Percentiles rank a stretch among this genome's conserved stretches.
Evolutionary conservation across 2,888 invertebrate genomes (phyloP).

Genomic region (Muschampia plurimacula): DNA sequence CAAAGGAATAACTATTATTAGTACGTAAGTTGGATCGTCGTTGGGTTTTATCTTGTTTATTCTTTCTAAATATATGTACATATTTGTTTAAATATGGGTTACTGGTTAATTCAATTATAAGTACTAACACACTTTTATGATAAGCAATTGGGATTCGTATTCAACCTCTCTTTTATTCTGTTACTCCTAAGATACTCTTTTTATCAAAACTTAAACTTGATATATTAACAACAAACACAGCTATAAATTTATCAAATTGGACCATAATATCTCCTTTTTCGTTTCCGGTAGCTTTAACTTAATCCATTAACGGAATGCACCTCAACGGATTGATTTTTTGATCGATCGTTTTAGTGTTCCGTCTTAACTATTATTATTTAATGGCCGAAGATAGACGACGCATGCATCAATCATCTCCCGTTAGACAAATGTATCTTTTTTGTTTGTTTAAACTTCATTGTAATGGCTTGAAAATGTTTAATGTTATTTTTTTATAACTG

Average conservation of each 20-base stretch:
- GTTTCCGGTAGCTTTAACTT: conserved; percentile 76
- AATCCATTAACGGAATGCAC: conserved; percentile 76
- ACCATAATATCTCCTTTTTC: conserved; percentile 54
- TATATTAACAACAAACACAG: conserved; percentile 43
- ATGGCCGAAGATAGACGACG: conserved; percentile 75
- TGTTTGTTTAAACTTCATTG: conserved; percentile 48
- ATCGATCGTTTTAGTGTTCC: conserved; percentile 74
- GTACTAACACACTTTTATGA: no score
- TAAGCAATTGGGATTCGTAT: neutral
- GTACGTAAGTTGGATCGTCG: no score
- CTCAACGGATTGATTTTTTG: conserved; percentile 79
- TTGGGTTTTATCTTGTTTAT: no score
- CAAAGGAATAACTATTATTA: no score
- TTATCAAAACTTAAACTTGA: conserved; percentile 10
- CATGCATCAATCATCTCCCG: conserved; percentile 78
- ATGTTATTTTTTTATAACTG: conserved; percentile 19
- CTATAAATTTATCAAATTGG: conserved; percentile 49
- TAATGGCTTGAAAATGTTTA: conserved; percentile 34
- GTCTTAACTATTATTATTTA: conserved; percentile 83
- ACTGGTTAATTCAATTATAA: no score
- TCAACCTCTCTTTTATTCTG: neutral
- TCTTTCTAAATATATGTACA: no score
- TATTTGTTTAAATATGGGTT: no score
- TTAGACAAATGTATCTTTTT: conserved; percentile 72
- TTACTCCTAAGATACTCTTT: neutral